Evolutionary conservation across 1,140 invertebrate species (phyloP).

Genomic region (Ceratoteleas bidentatus): DNA sequence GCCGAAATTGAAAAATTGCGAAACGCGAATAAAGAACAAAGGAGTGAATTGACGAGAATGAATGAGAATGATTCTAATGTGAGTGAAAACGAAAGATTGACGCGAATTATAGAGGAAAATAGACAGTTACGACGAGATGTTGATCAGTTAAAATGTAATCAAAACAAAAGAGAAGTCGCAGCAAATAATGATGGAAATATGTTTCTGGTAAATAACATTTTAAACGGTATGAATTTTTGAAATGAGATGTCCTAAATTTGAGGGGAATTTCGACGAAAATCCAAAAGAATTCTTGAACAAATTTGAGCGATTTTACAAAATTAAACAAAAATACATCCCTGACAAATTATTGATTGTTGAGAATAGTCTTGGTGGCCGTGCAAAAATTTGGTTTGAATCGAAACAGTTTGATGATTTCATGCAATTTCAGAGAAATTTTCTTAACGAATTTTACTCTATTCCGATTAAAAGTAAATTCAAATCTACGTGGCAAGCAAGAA

Average conservation of each 20-base stretch:
- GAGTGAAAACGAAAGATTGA: no score
- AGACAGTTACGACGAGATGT: no score
- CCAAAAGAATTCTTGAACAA: slow-evolving; percentile 22
- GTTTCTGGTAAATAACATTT: neutral
- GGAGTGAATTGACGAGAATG: no score
- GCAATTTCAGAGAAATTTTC: neutral
- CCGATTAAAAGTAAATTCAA: slow-evolving; percentile 11
- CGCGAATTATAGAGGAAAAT: no score
- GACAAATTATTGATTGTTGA: slow-evolving; percentile 24
- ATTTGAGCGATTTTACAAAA: slow-evolving; percentile 14
- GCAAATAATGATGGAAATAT: neutral
- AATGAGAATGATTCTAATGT: no score
- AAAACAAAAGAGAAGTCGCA: no score
- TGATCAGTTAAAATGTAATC: no score
- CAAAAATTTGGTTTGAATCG: slow-evolving; percentile 22
- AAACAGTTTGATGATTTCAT: neutral
- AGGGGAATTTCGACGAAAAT: slow-evolving; percentile 17
- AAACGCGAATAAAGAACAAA: no score
- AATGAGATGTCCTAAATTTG: slow-evolving; percentile 17
- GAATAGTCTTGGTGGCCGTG: slow-evolving; percentile 5
- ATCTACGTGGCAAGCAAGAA: no score
- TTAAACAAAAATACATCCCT: neutral
- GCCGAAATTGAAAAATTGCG: no score
- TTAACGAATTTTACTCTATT: slow-evolving; percentile 16
- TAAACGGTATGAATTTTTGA: neutral